Base-by-base conservation (phyloP, 2,113 vertebrate species). In the Psettodes erumei region DNA sequence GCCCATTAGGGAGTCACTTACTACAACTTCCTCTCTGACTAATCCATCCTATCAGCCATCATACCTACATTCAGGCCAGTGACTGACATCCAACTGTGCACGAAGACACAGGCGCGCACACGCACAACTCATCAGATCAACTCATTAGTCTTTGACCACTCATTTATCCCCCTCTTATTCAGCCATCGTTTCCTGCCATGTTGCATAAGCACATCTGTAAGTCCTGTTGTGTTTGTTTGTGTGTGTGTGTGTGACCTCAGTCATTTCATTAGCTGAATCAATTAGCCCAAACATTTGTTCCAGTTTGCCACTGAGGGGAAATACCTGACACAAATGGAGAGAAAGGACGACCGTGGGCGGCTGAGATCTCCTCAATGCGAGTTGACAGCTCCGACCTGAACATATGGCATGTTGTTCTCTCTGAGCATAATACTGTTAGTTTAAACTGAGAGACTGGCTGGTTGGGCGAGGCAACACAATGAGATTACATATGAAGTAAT, bases 1-100 rank as follows among this genome's bases (percentile, higher is more conserved):
- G 83, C 65, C 83, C 69, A 88, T 85, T 87, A 83, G 86, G 47
- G 64, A 75, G 47, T 54, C 77, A 82, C 83, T 91, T 85, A 83
- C 79, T 81, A 67, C 80, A 86, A 71, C 61, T 73, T 80, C 64
- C 64, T 59, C 56, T 77, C 77, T 71, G 71, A 88, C 69, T 84
- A 87, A 88, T 82, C 75, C 77, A 73, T 79, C 71, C 67, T 60
- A 80, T 84, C 83, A 80, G 64, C 77, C 50, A 71, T 71, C 58
- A 55, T 71, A 68, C 56, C 68, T 65, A 45, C 75, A 81, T 73
- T 79, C 61, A 50, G 53, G 10, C 65, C 50, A 40, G 62, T 64
- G 77, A 69, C 85, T 37, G 74, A 35, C 51, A 54, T 81, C 51
- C 66, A 79, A 75, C 79, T 19, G 40, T 61, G 37, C 45, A 54